Percentiles rank a stretch among this genome's conserved stretches.
phyloP scores from a whole-genome alignment of 2,113 vertebrate genomes.

The Dipodomys stephensi region DNA sequence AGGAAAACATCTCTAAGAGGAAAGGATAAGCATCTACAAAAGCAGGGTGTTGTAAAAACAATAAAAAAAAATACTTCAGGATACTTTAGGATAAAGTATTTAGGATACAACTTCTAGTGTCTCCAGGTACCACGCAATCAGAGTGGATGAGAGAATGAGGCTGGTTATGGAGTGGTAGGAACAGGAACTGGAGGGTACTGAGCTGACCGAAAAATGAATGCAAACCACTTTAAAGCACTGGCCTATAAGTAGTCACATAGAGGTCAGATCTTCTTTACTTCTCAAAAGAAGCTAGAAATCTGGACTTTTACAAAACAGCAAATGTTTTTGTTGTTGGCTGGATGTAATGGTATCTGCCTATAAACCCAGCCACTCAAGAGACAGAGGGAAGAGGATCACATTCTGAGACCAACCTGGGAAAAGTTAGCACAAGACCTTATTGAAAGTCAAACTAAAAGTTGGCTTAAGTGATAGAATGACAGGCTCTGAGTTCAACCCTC shows the following conservation, averaged over 20 bases:
- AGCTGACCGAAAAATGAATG: not conserved
- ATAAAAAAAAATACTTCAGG: too few species aligned
- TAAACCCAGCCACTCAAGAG: too few species aligned
- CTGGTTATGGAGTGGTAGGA: not conserved
- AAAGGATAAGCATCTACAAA: not conserved
- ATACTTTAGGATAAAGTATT: not conserved
- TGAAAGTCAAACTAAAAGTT: too few species aligned
- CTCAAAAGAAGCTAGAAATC: slow-evolving; percentile 7
- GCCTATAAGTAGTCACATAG: too few species aligned
- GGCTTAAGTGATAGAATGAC: too few species aligned
- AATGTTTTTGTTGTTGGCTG: not conserved
- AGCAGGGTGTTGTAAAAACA: not conserved
- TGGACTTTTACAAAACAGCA: not conserved
- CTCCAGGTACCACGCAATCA: not conserved
- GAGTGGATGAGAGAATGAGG: not conserved
- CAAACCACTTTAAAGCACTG: not conserved
- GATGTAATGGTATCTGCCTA: too few species aligned
- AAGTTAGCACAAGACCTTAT: too few species aligned
- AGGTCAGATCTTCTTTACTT: not conserved
- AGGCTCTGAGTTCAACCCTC: too few species aligned
- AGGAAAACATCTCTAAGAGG: not conserved
- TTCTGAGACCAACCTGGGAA: too few species aligned
- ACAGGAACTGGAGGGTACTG: not conserved
- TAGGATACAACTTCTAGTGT: not conserved
- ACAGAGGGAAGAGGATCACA: too few species aligned